Conservation (phyloP, 2,888 invertebrate genomes). For the Parapristionchus giblindavisi region DNA sequence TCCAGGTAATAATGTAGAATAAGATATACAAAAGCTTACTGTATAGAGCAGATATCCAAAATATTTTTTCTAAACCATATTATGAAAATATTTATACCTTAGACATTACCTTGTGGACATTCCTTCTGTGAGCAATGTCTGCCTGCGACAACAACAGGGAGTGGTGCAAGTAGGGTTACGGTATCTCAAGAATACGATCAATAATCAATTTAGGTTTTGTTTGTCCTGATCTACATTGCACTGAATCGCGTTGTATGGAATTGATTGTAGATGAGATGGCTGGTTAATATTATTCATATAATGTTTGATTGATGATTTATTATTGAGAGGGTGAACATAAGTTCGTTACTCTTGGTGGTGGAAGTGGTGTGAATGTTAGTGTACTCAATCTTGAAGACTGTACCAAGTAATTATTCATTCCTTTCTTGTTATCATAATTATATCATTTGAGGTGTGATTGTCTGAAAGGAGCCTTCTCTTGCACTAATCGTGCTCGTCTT, state of each 20-base stretch:
- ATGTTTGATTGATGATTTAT: background rate
- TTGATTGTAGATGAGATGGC: conserved; percentile 1
- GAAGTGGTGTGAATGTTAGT: conserved; percentile 31
- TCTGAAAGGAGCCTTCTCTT: conserved; percentile 29
- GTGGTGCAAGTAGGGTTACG: no score
- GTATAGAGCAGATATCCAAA: no score
- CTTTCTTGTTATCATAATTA: background rate
- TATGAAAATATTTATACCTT: background rate
- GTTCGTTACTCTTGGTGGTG: conserved; percentile 24
- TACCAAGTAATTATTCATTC: conserved; percentile 16
- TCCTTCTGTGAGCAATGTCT: conserved; percentile 33
- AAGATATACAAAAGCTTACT: background rate
- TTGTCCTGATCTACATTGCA: conserved; percentile 22
- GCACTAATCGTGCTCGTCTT: conserved; percentile 30
- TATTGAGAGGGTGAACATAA: conserved; percentile 21
- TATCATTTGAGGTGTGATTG: conserved; percentile 19
- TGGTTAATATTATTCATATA: background rate
- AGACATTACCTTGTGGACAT: conserved; percentile 31
- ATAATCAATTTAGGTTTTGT: background rate
- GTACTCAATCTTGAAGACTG: conserved; percentile 34
- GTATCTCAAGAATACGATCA: background rate
- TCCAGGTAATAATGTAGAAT: conserved; percentile 13
- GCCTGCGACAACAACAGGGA: conserved; percentile 24
- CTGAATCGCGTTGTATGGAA: conserved; percentile 33
- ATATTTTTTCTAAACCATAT: background rate